These are phyloP conservation scores for Carcina quercana DNA, from an alignment of 2,888 invertebrate genomes.

Conservation along the genomic window DNA sequence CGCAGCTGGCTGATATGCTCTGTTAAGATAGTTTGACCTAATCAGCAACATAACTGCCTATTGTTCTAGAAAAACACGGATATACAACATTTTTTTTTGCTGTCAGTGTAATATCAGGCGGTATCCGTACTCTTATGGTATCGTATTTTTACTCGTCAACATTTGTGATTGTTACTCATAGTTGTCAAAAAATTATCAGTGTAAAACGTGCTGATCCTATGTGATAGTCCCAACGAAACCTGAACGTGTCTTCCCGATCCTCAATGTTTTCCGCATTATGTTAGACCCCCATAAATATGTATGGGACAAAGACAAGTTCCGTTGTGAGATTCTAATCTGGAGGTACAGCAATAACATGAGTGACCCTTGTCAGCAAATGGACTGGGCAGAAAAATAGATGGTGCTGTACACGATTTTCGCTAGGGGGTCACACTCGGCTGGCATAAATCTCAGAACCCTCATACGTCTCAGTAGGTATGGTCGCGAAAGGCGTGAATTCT, in stretches of 20 bases:
- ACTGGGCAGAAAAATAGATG: constrained; percentile 40
- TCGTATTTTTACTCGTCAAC: no score
- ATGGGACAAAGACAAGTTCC: constrained; percentile 40
- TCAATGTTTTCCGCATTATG: constrained; percentile 24
- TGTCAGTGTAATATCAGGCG: no score
- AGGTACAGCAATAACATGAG: constrained; percentile 35
- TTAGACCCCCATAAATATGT: constrained; percentile 43
- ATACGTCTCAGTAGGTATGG: constrained; percentile 41
- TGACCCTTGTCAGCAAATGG: constrained; percentile 59
- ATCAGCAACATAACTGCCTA: constrained; percentile 10
- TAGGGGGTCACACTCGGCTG: constrained; percentile 31
- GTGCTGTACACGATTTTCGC: constrained; percentile 42
- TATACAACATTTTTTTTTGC: no score
- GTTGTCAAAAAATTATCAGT: no score
- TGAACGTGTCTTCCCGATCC: constrained; percentile 23
- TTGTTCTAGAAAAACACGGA: no score
- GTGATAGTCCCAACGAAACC: neutral
- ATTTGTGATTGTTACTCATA: no score
- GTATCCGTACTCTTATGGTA: no score
- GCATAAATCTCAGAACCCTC: constrained; percentile 49
- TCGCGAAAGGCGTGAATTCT: constrained; percentile 30
- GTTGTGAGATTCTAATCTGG: constrained; percentile 23
- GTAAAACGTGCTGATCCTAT: constrained; percentile 7
- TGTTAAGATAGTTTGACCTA: constrained; percentile 20
- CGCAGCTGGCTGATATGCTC: constrained; percentile 26